Evolutionary conservation across 2,888 invertebrate species (phyloP), one percentile per base, ranked within the genome.

Genomic region (Cephus rjabovi): DNA sequence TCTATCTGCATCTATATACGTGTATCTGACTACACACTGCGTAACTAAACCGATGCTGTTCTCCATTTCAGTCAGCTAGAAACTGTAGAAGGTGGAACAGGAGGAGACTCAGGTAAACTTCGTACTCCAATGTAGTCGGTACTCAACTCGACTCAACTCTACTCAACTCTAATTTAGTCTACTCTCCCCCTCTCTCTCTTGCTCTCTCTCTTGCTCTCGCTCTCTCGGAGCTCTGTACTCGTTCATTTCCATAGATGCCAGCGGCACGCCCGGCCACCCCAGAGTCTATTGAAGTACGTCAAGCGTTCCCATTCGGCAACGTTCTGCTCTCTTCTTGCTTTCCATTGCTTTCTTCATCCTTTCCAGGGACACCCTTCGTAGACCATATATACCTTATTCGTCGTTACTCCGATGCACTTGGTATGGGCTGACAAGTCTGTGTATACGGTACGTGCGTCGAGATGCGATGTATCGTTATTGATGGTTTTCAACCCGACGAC

Each of bases 201-300:
- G 15, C 37, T 37, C 37, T 37, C 35, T 11, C 34, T 34, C 34
- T 34, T 11, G 11, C 34, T 34, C 34, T 40, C 37, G 15, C 4
- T 15, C 37, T 40, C 6, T 23, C 56, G 56, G 23, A 56, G 23
- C 56, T 56, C 56, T 56, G 56, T 81, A 80, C 82, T 83, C 82
- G 80, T 81, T 82, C 84, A 77, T 81, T 82, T 81, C 83, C 83
- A 86, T 84, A 85, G 82, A 78, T 86, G 86, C 84, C 86, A 86
- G 40, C 75, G 76, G 68, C 86, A 86, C 82, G 76, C 75, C 70
- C 71, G 34, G 71, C 71, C 74, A 34, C 75, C 74, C 35, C 75
- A 34, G 33, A 56, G 78, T 73, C 78, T 76, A 77, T 80, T 74
- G 77, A 56, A 37, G 40, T 76, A 73, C 69, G 30, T 69, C 79